Base-by-base conservation (phyloP, 2,113 vertebrate genomes). In the Gallinago jamesoni region DNA sequence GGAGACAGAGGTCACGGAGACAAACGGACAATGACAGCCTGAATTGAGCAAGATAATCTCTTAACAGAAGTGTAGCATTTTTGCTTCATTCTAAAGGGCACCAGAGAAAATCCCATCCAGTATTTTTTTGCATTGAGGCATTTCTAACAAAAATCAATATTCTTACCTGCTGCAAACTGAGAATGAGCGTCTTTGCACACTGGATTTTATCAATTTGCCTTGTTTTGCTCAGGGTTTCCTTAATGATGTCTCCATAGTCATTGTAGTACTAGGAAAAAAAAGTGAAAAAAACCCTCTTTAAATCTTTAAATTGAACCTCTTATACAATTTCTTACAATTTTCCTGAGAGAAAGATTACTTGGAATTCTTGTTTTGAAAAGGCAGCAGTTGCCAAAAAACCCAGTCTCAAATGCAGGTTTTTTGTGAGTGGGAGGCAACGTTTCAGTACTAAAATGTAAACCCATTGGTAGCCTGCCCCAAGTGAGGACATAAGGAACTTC, bases 161-260 rank as follows among this genome's bases (percentile, higher is more conserved):
- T 97, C 98, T 98, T 98, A 99, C 99, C 99, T 99, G 99, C 93
- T 99, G 99, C 96, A 99, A 98, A 97, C 99, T 99, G 97, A 99
- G 99, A 97, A 99, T 99, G 94, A 99, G 99, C 1, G 99, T 99
- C 98, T 99, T 99, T 95, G 99, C 99, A 98, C 99, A 99, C 57
- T 99, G 99, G 91, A 99, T 99, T 98, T 99, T 99, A 98, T 99
- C 99, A 33, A 99, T 99, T 97, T 99, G 99, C 94, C 99, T 98
- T 91, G 99, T 99, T 98, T 99, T 99, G 98, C 99, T 99, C 90
- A 99, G 95, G 8, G 99, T 99, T 98, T 99, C 99, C 96, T 99
- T 99, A 98, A 99, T 99, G 97, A 99, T 99, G 98, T 99, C 99
- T 30, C 99, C 99, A 76, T 99, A 99, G 94, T 99, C 99, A 68